Percentiles rank a stretch among this genome's conserved stretches.
Evolutionary conservation across 2,888 invertebrate genomes (phyloP).

Genomic region (Tinea semifulvella): DNA sequence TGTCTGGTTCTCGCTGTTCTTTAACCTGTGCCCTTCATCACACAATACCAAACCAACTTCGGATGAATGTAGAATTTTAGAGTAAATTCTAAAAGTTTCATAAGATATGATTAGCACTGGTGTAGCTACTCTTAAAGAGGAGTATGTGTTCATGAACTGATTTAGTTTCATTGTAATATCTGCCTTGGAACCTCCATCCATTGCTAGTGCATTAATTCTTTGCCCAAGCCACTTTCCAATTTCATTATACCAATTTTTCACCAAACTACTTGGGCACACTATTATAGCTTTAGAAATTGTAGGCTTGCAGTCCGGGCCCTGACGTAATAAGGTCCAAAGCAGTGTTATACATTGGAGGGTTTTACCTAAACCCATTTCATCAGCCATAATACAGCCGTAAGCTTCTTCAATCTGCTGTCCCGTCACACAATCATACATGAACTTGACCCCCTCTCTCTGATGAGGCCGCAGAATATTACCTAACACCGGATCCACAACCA

Average conservation of each 20-base stretch:
- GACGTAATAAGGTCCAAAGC: conserved; percentile 92
- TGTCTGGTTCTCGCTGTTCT: conserved; percentile 98
- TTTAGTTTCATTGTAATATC: conserved; percentile 83
- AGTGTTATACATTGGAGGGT: conserved; percentile 97
- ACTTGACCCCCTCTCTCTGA: conserved; percentile 98
- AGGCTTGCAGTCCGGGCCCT: conserved; percentile 92
- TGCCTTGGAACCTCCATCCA: conserved; percentile 88
- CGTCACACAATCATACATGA: conserved; percentile 99
- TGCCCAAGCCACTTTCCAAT: conserved; percentile 95
- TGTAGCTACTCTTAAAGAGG: conserved; percentile 78
- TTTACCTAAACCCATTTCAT: conserved; percentile 98
- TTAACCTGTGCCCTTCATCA: conserved; percentile 97
- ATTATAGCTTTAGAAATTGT: conserved; percentile 93
- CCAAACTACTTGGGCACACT: conserved; percentile 96
- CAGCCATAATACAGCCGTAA: conserved; percentile 99
- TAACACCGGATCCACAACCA: conserved; percentile 95
- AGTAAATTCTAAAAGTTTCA: conserved; percentile 96
- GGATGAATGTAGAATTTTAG: conserved; percentile 85
- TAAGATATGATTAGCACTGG: conserved; percentile 99
- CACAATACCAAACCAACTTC: conserved; percentile 97
- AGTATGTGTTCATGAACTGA: conserved; percentile 84
- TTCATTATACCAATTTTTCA: conserved; percentile 99
- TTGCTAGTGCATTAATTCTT: conserved; percentile 80
- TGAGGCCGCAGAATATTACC: conserved; percentile 93
- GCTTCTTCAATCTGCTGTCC: conserved; percentile 87